These are phyloP conservation scores for Nasonia vitripennis DNA, from an alignment of 1,140 invertebrate genomes.

Conservation along the genomic window DNA sequence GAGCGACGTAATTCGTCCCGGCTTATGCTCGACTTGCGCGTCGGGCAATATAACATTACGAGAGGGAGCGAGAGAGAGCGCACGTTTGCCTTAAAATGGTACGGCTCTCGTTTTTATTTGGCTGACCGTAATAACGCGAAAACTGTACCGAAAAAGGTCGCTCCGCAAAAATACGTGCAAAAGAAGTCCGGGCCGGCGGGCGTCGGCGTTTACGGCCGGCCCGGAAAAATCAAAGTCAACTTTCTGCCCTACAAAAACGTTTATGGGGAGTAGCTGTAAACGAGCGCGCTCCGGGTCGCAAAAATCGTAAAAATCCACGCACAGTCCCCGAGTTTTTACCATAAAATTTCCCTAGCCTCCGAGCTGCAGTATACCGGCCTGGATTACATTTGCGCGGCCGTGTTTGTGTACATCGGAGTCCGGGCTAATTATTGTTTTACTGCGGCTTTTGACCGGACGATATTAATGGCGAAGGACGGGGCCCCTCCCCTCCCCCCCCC, in stretches of 20 bases:
- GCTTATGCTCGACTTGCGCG: slow-evolving; percentile 22
- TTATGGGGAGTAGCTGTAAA: slow-evolving; percentile 63
- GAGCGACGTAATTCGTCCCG: background rate
- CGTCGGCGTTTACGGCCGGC: slow-evolving; percentile 49
- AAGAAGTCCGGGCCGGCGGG: slow-evolving; percentile 25
- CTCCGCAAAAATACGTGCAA: slow-evolving; percentile 51
- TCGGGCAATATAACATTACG: slow-evolving; percentile 66
- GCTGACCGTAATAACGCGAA: slow-evolving; percentile 72
- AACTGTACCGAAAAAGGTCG: slow-evolving; percentile 68
- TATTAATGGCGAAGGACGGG: slow-evolving; percentile 61
- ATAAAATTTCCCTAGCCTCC: slow-evolving; percentile 51
- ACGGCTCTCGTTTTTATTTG: slow-evolving; percentile 65
- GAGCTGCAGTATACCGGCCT: slow-evolving; percentile 46
- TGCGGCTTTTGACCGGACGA: slow-evolving; percentile 40
- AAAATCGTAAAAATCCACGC: slow-evolving; percentile 68
- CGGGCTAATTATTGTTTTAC: slow-evolving; percentile 66
- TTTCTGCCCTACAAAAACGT: slow-evolving; percentile 62
- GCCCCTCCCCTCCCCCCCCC: too few relatives aligned
- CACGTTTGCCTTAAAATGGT: slow-evolving; percentile 65
- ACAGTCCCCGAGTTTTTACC: slow-evolving; percentile 58
- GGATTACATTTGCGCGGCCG: slow-evolving; percentile 66
- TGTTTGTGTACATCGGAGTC: slow-evolving; percentile 56
- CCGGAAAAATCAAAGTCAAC: slow-evolving; percentile 57
- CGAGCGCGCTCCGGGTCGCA: slow-evolving; percentile 45
- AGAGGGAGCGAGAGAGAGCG: slow-evolving; percentile 45